Evolutionary conservation across 2,888 invertebrate species (phyloP), one percentile per base, ranked within the genome.

Genomic region (Calameuta idolon): DNA sequence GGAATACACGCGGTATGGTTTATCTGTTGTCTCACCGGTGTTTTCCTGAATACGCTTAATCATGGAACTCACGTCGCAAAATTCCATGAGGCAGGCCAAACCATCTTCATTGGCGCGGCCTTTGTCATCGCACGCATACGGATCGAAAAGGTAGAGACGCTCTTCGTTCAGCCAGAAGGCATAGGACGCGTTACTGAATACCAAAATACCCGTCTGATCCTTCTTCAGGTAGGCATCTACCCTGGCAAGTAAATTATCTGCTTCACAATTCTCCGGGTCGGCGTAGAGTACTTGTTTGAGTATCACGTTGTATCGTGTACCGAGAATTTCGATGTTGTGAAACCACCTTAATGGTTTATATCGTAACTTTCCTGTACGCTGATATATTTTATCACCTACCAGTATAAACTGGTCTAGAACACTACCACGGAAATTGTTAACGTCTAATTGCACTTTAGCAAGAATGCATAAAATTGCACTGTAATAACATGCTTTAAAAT

Each of bases 401-500:
- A 82, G 33, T 30, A 91, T 81, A 4, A 90, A 85, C 35, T 86
- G 83, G 76, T 91, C 89, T 12, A 91, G 79, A 4, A 82, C 79
- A 4, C 79, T 85, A 2, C 83, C 78, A 3, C 77, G 77, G 73
- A 91, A 89, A 4, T 80, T 37, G 11, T 87, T 71, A 0, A 84
- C 83, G n/a, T 87, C 80, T 4, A 83, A 34, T 15, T 82, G 83
- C 11, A 88, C 86, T 83, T 90, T 91, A 0, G 86, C 81, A 4
- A 91, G 80, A 4, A 91, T 87, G 73, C 89, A 89, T 0, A 91
- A 75, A 35, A 91, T 83, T 0, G 89, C 86, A 1, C 90, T 83
- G 69, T 85, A 90, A 75, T 86, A 89, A 73, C 91, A 91, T 4
- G 87, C 76, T 71, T 89, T 90, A 40, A 88, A 88, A 33, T 91